Conservation (phyloP, 2,113 vertebrate species). For the Cricetomys ansorgei region DNA sequence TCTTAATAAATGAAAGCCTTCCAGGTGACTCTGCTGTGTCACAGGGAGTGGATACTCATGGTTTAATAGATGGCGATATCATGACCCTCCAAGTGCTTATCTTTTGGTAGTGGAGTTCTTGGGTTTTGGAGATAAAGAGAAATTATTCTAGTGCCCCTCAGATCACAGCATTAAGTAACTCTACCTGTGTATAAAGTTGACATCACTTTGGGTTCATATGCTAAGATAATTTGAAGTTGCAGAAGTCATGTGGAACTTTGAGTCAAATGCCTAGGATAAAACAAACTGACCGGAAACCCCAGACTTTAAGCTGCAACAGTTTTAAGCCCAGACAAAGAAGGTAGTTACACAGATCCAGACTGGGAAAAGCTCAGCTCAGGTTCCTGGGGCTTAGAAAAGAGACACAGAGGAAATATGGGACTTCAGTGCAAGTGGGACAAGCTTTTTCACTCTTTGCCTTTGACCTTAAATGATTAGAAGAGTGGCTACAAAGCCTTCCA, state of each 20-base stretch:
- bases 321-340: neutral
- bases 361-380: neutral
- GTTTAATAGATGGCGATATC: constrained; percentile 26
- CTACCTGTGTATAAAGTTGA: neutral
- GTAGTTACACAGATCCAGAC: neutral
- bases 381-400: neutral
- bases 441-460: constrained; percentile 52
- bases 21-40: neutral
- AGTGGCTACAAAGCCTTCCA: constrained; percentile 51
- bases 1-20: neutral
- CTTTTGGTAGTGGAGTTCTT: constrained; percentile 34
- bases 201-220: neutral
- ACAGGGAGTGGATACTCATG: neutral
- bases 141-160: constrained; percentile 10
- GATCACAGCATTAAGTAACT: constrained; percentile 8
- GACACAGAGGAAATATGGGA: neutral
- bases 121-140: neutral
- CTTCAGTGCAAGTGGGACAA: neutral
- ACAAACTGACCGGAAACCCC: neutral
- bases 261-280: neutral
- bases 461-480: constrained; percentile 46
- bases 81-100: constrained; percentile 1
- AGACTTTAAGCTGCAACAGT: neutral
- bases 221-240: constrained; percentile 1
- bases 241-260: neutral